A percentile compares a stretch with the other conserved stretches of the same genome.
Evolutionary conservation across 2,888 invertebrate genomes (phyloP).

Genomic region (Cryptocephalus moraei): DNA sequence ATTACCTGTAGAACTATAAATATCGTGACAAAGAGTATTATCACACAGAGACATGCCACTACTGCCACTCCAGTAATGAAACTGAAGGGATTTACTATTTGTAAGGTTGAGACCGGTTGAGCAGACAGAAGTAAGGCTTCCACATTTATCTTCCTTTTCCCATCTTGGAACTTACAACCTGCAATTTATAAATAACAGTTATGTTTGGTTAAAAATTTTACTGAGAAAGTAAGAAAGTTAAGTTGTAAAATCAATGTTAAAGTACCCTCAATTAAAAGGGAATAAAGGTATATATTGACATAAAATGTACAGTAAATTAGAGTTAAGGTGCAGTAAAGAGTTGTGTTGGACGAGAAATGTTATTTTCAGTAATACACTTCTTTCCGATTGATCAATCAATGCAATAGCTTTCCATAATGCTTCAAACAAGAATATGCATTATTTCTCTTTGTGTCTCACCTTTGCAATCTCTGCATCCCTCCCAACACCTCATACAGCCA

Average conservation of each 20-base stretch:
- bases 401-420: no score
- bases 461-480: constrained; percentile 78
- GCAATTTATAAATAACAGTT: no score
- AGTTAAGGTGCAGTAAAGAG: no score
- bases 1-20: constrained; percentile 64
- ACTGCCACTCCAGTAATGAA: constrained; percentile 57
- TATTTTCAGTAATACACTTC: no score
- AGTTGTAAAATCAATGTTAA: no score
- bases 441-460: constrained; percentile 40
- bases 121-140: constrained; percentile 35
- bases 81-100: constrained; percentile 44
- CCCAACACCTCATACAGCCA: constrained; percentile 81
- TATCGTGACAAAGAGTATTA: constrained; percentile 59
- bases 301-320: no score
- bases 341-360: no score
- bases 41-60: constrained; percentile 57
- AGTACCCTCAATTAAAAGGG: no score
- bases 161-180: constrained; percentile 37
- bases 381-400: no score
- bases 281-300: no score
- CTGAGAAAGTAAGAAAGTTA: no score
- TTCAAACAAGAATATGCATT: neutral
- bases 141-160: constrained; percentile 36
- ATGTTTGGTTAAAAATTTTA: no score
- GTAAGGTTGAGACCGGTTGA: constrained; percentile 35